These are phyloP conservation scores for Gymnoscopelus microlampas DNA, from an alignment of 2,797 vertebrate species.

Conservation along the genomic window DNA sequence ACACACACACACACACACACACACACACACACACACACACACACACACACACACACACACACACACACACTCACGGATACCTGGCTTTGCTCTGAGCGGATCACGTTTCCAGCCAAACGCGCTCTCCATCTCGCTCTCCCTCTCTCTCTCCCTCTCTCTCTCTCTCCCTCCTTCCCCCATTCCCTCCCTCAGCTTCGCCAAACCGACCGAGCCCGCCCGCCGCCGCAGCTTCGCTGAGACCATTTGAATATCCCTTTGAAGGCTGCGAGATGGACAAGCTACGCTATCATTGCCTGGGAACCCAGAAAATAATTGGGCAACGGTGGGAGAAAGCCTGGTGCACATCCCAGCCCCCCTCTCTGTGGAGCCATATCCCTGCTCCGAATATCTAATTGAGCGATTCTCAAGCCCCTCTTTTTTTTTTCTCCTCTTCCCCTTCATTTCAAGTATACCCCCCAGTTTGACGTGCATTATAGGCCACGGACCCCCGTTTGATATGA, in stretches of 20 bases:
- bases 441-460: too few relatives aligned
- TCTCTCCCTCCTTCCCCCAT: slow-evolving; percentile 31
- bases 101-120: slow-evolving; percentile 49
- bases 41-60: too few relatives aligned
- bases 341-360: slow-evolving; percentile 31
- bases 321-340: slow-evolving; percentile 54
- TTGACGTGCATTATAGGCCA: too few relatives aligned
- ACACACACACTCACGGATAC: slow-evolving; percentile 54
- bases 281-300: slow-evolving; percentile 68
- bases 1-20: too few relatives aligned
- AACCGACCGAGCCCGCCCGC: slow-evolving; percentile 34
- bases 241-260: slow-evolving; percentile 74
- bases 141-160: too few relatives aligned
- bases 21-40: too few relatives aligned
- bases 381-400: slow-evolving; percentile 30
- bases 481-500: too few relatives aligned
- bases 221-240: slow-evolving; percentile 56
- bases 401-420: too few relatives aligned
- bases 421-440: too few relatives aligned
- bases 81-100: slow-evolving; percentile 60
- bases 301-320: slow-evolving; percentile 74
- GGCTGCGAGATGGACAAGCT: slow-evolving; percentile 72
- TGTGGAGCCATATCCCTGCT: slow-evolving; percentile 48
- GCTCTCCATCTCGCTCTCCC: background rate
- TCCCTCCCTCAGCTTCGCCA: slow-evolving; percentile 55